Evolutionary conservation across 2,113 vertebrate genomes (phyloP).

Genomic region (Cephalopterus ornatus): DNA sequence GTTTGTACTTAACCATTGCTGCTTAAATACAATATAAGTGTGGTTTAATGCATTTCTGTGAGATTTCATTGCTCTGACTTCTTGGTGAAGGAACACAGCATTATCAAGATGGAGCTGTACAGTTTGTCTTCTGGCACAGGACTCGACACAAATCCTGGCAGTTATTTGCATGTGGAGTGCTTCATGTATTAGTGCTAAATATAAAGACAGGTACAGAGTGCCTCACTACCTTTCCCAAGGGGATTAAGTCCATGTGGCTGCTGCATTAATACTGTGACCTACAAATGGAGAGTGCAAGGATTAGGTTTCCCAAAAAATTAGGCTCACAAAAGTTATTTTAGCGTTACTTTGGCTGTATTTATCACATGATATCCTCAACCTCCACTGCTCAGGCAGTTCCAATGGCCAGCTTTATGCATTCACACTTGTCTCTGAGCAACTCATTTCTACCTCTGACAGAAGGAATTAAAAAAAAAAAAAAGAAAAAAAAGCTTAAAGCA

Average conservation of each 20-base stretch:
- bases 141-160: neutral
- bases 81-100: neutral
- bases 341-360: neutral
- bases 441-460: neutral
- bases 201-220: neutral
- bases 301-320: neutral
- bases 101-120: neutral
- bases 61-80: neutral
- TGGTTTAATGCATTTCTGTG: neutral
- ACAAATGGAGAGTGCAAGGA: neutral
- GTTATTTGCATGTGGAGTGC: neutral
- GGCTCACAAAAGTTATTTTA: neutral
- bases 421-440: neutral
- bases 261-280: neutral
- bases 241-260: neutral
- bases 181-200: neutral
- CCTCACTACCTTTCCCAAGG: neutral
- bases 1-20: neutral
- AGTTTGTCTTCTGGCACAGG: neutral
- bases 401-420: neutral
- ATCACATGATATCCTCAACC: neutral
- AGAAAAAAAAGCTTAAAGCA: neutral
- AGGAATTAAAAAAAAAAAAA: neutral
- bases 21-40: neutral
- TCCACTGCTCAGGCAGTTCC: neutral